phyloP scores from a whole-genome alignment of 2,888 invertebrate species.

The Teleogryllus oceanicus region DNA sequence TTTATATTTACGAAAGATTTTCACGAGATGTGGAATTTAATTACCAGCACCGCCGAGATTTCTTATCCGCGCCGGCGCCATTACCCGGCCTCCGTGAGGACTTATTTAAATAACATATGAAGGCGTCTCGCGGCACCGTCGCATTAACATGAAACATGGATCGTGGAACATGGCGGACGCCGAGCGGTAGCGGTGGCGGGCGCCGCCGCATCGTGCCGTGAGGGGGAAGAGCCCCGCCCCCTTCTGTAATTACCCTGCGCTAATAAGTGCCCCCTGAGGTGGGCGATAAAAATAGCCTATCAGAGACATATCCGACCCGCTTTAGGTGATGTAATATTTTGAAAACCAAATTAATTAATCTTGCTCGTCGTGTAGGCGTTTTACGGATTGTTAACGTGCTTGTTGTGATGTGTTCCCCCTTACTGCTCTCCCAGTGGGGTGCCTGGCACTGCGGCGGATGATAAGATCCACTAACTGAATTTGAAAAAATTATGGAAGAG shows the following conservation, averaged over 20 bases:
- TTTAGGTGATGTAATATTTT: neutral
- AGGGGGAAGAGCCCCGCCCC: neutral
- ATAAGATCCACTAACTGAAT: no score
- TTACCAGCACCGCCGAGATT: neutral
- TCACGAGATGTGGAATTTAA: conserved; percentile 18
- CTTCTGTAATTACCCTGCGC: conserved; percentile 3
- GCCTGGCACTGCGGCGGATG: no score
- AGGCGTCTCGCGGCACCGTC: neutral
- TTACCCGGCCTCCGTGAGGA: neutral
- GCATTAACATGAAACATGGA: conserved; percentile 18
- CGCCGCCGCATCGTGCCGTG: neutral
- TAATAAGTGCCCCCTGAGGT: neutral
- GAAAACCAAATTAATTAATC: no score
- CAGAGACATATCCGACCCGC: neutral
- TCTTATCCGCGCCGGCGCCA: neutral
- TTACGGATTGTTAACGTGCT: no score
- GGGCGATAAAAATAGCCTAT: neutral
- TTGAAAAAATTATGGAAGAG: no score
- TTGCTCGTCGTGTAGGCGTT: no score
- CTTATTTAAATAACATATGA: conserved; percentile 18
- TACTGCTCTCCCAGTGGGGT: no score
- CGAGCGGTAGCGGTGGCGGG: neutral
- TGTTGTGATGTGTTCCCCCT: no score
- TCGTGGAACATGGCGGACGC: neutral
- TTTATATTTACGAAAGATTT: conserved; percentile 18